Percentiles rank a stretch among this genome's conserved stretches.
phyloP scores from a whole-genome alignment of 2,888 invertebrate genomes.

The Lasioglossum morio region DNA sequence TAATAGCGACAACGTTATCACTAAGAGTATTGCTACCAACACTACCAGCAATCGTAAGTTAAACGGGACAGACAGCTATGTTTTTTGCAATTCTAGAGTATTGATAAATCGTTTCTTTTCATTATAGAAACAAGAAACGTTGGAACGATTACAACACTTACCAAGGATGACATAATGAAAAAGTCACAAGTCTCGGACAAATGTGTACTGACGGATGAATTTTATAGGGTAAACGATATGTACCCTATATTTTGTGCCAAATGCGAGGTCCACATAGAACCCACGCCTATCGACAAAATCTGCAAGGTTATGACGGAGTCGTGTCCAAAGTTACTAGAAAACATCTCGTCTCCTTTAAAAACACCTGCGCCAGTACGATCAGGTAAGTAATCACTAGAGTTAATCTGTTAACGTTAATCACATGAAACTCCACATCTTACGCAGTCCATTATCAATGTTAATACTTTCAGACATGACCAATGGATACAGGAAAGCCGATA shows the following conservation, averaged over 20 bases:
- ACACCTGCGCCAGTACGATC: not conserved
- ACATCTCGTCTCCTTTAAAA: constrained; percentile 59
- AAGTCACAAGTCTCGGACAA: constrained; percentile 54
- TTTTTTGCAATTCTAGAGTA: not conserved
- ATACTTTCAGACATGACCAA: constrained; percentile 24
- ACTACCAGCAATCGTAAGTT: not conserved
- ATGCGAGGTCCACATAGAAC: constrained; percentile 66
- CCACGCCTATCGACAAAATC: constrained; percentile 72
- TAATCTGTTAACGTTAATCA: not conserved
- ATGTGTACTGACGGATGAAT: constrained; percentile 67
- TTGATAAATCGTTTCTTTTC: not conserved
- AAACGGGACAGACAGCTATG: too few species aligned
- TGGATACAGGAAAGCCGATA: constrained; percentile 1
- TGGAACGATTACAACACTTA: constrained; percentile 46
- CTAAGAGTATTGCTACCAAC: not conserved
- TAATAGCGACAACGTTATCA: not conserved
- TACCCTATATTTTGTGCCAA: constrained; percentile 76
- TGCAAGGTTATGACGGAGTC: constrained; percentile 69
- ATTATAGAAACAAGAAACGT: constrained; percentile 33
- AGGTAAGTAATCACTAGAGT: constrained; percentile 21
- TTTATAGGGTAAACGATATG: constrained; percentile 63
- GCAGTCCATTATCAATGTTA: not conserved
- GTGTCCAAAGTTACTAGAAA: constrained; percentile 69
- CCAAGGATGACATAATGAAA: not conserved
- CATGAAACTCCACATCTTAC: not conserved